phyloP scores from a whole-genome alignment of 2,113 vertebrate genomes.

The Dicrurus megarhynchus region DNA sequence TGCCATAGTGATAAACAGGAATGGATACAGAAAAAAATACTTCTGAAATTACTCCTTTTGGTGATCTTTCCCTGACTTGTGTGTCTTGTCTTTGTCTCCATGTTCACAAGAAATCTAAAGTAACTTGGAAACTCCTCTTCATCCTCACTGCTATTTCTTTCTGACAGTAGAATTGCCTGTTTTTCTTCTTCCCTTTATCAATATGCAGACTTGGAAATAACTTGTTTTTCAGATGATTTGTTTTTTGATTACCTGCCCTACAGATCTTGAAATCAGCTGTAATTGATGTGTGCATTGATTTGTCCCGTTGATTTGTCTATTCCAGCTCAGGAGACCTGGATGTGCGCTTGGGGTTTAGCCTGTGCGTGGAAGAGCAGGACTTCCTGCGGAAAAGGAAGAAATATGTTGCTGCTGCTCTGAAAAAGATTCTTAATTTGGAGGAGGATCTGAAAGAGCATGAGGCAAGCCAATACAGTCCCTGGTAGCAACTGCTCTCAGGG shows the following conservation, averaged over 20 bases:
- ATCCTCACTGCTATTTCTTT: not conserved
- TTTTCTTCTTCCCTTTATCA: not conserved
- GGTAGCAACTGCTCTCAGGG: fast-evolving
- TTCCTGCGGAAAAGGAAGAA: constrained; percentile 80
- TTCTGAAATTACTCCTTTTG: not conserved
- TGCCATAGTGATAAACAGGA: not conserved
- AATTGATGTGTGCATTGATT: not conserved
- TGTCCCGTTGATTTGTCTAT: not conserved
- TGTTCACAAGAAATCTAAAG: not conserved
- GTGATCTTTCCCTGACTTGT: not conserved
- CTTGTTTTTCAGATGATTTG: not conserved
- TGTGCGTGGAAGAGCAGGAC: constrained; percentile 75
- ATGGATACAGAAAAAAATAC: not conserved
- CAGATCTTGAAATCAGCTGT: not conserved
- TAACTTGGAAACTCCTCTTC: not conserved
- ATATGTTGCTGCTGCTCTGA: constrained; percentile 72
- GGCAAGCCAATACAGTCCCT: constrained; percentile 41
- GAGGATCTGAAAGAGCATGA: constrained; percentile 70
- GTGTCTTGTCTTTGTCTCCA: not conserved
- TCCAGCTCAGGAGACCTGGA: constrained; percentile 69
- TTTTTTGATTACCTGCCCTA: not conserved
- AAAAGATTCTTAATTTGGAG: constrained; percentile 75
- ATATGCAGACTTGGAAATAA: not conserved
- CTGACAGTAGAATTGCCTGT: not conserved
- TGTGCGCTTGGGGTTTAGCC: constrained; percentile 78